Evolutionary conservation across 2,797 vertebrate species (phyloP).

Genomic region (Carcharodon carcharias): DNA sequence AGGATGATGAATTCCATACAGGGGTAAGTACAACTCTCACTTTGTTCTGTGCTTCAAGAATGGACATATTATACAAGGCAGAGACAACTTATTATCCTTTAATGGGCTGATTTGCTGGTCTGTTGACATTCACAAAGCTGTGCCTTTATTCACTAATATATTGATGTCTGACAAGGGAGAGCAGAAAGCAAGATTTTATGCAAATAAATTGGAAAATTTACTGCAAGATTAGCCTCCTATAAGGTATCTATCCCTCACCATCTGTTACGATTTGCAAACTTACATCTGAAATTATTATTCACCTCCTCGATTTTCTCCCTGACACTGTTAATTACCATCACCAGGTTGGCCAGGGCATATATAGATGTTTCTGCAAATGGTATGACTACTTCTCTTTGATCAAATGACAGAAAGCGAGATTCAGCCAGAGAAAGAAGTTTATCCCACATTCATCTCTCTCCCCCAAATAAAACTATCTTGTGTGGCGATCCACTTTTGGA

Average conservation of each 20-base stretch:
- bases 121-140: not conserved
- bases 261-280: not conserved
- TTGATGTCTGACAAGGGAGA: not conserved
- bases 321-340: not conserved
- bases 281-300: not conserved
- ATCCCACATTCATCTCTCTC: not conserved
- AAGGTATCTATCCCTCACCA: conserved; percentile 4
- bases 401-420: not conserved
- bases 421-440: too few species aligned
- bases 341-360: not conserved
- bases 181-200: not conserved
- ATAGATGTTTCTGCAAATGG: not conserved
- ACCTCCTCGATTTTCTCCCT: not conserved
- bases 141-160: not conserved
- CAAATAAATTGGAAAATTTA: not conserved
- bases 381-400: not conserved
- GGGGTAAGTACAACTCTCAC: not conserved
- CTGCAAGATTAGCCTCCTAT: conserved; percentile 3
- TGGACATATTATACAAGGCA: too few species aligned
- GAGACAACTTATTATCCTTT: not conserved
- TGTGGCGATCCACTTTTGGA: not conserved
- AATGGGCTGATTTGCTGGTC: too few species aligned
- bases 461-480: not conserved
- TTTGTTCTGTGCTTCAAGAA: too few species aligned
- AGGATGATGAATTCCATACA: not conserved